Conservation (phyloP, 2,113 vertebrate genomes). For the Tupaia tana region DNA sequence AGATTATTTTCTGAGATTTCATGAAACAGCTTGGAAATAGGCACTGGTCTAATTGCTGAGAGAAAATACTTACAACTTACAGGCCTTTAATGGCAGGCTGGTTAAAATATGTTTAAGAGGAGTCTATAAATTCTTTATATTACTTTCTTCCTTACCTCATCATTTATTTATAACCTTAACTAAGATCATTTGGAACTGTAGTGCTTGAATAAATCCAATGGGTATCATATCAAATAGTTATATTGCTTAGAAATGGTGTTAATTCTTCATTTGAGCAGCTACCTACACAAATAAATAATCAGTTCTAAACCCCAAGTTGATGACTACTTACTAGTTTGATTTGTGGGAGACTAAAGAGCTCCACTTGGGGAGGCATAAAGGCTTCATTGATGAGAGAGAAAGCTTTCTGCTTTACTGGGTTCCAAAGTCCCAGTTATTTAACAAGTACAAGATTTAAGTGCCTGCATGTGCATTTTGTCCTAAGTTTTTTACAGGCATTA, state of each 20-base stretch:
- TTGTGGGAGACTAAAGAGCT: neutral
- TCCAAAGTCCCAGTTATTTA: neutral
- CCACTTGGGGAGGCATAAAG: neutral
- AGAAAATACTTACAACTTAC: neutral
- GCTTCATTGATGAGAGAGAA: neutral
- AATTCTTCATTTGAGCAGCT: neutral
- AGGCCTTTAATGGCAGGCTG: slow-evolving; percentile 9
- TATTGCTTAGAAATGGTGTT: neutral
- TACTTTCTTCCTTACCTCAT: slow-evolving; percentile 37
- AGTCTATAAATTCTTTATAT: slow-evolving; percentile 13
- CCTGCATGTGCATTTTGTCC: neutral
- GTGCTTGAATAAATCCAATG: slow-evolving; percentile 47
- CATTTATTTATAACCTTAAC: slow-evolving; percentile 60
- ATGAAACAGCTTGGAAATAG: slow-evolving; percentile 10
- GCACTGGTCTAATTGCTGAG: neutral
- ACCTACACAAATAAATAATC: slow-evolving; percentile 31
- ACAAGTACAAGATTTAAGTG: neutral
- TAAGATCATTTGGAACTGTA: slow-evolving; percentile 58
- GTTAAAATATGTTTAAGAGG: slow-evolving; percentile 41
- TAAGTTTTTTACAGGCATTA: neutral
- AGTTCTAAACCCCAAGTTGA: neutral
- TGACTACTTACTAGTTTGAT: neutral
- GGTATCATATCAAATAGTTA: slow-evolving; percentile 35
- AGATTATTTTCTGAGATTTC: slow-evolving; percentile 55
- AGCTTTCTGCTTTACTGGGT: neutral